Conservation (phyloP, 2,113 vertebrate species). For the Colinus virginianus region DNA sequence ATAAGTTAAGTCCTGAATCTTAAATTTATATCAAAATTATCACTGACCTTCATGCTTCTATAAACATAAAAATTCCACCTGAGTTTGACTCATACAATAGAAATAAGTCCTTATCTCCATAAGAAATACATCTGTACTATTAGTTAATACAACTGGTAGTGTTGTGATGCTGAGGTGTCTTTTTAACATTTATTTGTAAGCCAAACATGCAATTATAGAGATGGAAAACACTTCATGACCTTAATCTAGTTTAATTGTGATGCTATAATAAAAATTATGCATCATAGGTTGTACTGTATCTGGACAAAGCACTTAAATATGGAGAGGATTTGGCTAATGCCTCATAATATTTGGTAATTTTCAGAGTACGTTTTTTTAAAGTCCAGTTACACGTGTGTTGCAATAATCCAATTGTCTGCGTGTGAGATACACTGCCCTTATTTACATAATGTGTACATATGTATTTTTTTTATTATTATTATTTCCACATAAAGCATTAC, state of each 20-base stretch:
- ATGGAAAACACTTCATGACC: neutral
- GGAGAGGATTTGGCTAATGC: neutral
- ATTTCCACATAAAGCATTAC: neutral
- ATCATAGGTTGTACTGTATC: neutral
- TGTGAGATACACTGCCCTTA: neutral
- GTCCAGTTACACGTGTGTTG: neutral
- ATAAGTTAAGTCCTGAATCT: neutral
- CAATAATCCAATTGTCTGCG: neutral
- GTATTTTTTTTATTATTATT: neutral
- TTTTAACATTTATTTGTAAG: neutral
- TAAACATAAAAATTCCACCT: neutral
- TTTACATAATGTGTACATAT: neutral
- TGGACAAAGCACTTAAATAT: neutral
- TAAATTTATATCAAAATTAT: neutral
- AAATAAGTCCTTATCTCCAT: neutral
- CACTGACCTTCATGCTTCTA: neutral
- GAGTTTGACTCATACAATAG: neutral
- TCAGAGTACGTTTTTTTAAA: neutral
- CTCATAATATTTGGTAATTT: neutral
- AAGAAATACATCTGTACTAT: neutral
- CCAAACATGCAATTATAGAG: neutral
- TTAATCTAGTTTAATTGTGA: neutral
- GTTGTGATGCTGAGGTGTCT: neutral
- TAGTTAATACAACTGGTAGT: neutral
- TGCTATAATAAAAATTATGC: neutral